These are phyloP conservation scores for Porites lobata DNA, from an alignment of 92 coral and sea anemone species.

Conservation along the genomic window DNA sequence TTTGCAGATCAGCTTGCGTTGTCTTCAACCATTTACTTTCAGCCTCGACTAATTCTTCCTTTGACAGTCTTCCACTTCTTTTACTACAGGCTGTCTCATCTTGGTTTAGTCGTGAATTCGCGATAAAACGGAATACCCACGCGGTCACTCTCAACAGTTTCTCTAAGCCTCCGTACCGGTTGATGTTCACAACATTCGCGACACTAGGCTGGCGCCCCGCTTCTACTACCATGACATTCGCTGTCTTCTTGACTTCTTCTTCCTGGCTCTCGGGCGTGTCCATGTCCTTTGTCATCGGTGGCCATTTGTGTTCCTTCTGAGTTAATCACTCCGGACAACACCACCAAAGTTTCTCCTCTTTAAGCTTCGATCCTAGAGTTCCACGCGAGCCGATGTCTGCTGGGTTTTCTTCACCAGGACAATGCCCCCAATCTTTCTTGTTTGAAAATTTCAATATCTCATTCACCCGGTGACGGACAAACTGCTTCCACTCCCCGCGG, in stretches of 20 bases:
- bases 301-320: no score
- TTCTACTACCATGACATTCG: neutral
- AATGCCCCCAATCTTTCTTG: conserved; percentile 58
- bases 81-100: neutral
- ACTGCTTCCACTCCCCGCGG: conserved; percentile 76
- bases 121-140: conserved; percentile 29
- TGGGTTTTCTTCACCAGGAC: conserved; percentile 72
- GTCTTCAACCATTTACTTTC: conserved; percentile 42
- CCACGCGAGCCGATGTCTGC: conserved; percentile 65
- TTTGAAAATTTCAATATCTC: conserved; percentile 56
- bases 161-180: conserved; percentile 17
- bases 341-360: neutral
- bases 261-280: conserved; percentile 43
- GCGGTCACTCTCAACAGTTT: conserved; percentile 49
- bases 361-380: conserved; percentile 36
- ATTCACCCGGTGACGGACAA: conserved; percentile 70
- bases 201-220: neutral
- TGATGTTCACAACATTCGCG: conserved; percentile 21
- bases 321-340: no score
- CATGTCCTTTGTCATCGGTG: neutral
- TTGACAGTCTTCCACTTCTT: conserved; percentile 20
- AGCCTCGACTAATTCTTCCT: conserved; percentile 21
- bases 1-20: conserved; percentile 26
- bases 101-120: neutral
- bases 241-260: conserved; percentile 34